Conservation (phyloP, 2,888 invertebrate genomes). For the Acanthosepion lycidas region DNA sequence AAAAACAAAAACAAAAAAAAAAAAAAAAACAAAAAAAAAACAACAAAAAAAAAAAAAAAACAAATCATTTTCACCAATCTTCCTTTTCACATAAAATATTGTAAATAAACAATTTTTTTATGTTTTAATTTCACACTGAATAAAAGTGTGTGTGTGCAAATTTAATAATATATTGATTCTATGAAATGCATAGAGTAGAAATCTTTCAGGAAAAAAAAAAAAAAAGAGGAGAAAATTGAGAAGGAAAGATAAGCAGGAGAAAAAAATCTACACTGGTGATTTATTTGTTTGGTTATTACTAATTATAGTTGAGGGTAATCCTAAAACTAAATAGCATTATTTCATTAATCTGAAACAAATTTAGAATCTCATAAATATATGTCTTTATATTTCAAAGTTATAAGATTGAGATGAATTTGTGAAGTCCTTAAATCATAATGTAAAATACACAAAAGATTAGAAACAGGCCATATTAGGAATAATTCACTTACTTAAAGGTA, state of each 20-base stretch:
- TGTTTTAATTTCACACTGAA: no score
- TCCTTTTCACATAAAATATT: no score
- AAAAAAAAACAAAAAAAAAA: no score
- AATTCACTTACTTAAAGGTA: constrained; percentile 34
- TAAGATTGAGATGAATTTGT: no score
- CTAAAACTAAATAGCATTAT: not conserved
- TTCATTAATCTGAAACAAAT: not conserved
- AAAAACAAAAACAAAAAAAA: no score
- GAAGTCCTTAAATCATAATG: not conserved
- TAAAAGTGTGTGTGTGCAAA: no score
- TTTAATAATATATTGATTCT: not conserved
- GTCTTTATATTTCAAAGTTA: no score
- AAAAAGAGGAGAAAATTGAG: not conserved
- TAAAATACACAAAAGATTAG: not conserved
- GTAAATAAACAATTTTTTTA: no score
- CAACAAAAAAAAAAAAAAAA: no score
- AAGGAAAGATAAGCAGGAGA: not conserved
- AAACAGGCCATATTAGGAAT: not conserved
- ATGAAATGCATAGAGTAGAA: not conserved
- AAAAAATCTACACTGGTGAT: not conserved
- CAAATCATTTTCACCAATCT: no score
- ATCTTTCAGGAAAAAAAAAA: not conserved
- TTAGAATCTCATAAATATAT: no score
- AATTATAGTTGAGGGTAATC: not conserved
- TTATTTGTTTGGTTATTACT: not conserved